Conservation (phyloP, 2,888 invertebrate species). For the Strigamia maritima region DNA sequence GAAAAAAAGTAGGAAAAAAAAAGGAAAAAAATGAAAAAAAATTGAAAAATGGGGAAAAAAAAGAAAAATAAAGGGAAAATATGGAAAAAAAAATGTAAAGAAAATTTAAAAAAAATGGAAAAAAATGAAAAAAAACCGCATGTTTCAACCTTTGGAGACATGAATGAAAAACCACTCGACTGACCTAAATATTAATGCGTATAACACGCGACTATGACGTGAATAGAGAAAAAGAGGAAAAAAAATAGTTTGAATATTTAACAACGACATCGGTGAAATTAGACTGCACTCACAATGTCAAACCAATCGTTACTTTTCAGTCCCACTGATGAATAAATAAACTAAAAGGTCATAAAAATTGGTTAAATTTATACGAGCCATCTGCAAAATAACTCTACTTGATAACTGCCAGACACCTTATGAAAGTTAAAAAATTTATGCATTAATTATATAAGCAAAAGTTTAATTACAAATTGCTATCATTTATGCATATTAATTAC, state of each 20-base stretch:
- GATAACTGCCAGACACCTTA: background rate
- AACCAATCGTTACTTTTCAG: conserved; percentile 1
- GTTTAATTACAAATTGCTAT: too few species aligned
- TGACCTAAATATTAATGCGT: conserved; percentile 19
- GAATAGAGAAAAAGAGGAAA: background rate
- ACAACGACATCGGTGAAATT: background rate
- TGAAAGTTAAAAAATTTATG: background rate
- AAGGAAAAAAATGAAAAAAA: too few species aligned
- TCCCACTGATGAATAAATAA: background rate
- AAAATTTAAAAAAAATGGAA: too few species aligned
- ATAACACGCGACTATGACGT: background rate
- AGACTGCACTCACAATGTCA: background rate
- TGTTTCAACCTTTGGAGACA: too few species aligned
- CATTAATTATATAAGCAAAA: too few species aligned
- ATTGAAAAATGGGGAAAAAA: too few species aligned
- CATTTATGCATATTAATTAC: background rate
- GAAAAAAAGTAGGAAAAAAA: too few species aligned
- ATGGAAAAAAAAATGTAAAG: too few species aligned
- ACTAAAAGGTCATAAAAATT: background rate
- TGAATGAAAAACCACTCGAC: conserved; percentile 4
- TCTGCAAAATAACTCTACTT: background rate
- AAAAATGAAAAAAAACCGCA: too few species aligned
- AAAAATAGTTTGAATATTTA: conserved; percentile 11
- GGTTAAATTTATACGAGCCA: background rate
- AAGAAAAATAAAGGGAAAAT: too few species aligned